These are phyloP conservation scores for Habropoda laboriosa DNA, from an alignment of 1,140 invertebrate species.

Conservation along the genomic window DNA sequence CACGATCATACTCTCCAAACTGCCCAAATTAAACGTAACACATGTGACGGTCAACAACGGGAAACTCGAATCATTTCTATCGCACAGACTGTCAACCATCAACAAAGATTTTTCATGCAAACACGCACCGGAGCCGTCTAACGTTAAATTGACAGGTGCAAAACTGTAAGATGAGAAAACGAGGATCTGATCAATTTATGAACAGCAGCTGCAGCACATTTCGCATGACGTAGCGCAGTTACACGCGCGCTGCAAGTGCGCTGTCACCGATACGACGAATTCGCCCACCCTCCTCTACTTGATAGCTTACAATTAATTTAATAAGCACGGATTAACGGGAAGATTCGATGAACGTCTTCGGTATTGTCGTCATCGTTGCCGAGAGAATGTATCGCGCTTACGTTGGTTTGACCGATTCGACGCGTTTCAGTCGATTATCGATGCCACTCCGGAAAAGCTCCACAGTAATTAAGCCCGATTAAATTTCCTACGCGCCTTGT, in stretches of 20 bases:
- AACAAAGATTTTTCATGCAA: background rate
- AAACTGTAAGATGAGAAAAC: constrained; percentile 62
- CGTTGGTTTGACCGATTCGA: constrained; percentile 60
- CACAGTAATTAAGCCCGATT: constrained; percentile 67
- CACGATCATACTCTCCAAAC: background rate
- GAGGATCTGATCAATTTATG: constrained; percentile 71
- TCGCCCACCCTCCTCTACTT: background rate
- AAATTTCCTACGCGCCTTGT: constrained; percentile 65
- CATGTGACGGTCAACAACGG: too few relatives aligned
- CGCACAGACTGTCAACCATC: too few relatives aligned
- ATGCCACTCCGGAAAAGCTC: constrained; percentile 54
- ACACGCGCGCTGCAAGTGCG: constrained; percentile 19
- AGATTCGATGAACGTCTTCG: constrained; percentile 32
- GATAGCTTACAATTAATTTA: constrained; percentile 59
- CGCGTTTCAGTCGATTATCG: constrained; percentile 64
- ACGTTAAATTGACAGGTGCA: constrained; percentile 47
- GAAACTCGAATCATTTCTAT: too few relatives aligned
- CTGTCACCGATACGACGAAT: constrained; percentile 39
- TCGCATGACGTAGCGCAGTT: constrained; percentile 61
- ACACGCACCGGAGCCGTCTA: background rate
- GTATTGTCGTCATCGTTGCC: constrained; percentile 20
- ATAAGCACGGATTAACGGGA: constrained; percentile 54
- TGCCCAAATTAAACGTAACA: too few relatives aligned
- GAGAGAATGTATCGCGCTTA: constrained; percentile 45
- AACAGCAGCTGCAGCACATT: constrained; percentile 70